phyloP scores from a whole-genome alignment of 2,797 vertebrate species.

The Hirundo rustica region DNA sequence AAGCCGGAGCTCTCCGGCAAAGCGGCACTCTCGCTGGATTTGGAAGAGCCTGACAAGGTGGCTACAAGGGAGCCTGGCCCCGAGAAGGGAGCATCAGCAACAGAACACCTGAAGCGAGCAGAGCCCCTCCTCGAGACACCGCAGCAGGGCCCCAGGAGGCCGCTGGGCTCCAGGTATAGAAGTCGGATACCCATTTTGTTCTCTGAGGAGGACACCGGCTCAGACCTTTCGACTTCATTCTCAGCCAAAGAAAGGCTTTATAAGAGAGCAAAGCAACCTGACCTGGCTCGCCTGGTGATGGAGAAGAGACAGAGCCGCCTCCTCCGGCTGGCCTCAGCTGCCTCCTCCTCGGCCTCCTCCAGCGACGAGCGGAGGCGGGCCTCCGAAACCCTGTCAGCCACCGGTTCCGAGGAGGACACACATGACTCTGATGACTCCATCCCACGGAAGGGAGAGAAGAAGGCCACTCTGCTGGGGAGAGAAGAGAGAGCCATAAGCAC shows the following conservation, averaged over 20 bases:
- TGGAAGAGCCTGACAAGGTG: slow-evolving; percentile 30
- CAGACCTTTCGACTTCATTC: slow-evolving; percentile 83
- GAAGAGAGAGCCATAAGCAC: slow-evolving; percentile 65
- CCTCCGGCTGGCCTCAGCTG: slow-evolving; percentile 83
- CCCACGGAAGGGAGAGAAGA: slow-evolving; percentile 68
- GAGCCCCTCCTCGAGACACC: neutral
- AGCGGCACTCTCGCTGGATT: neutral
- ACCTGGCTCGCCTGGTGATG: slow-evolving; percentile 86
- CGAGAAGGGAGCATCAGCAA: neutral
- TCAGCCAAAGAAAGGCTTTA: slow-evolving; percentile 83
- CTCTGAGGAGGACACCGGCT: slow-evolving; percentile 88
- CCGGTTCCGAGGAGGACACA: slow-evolving; percentile 91
- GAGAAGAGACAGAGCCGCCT: slow-evolving; percentile 88
- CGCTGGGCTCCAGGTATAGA: slow-evolving; percentile 69
- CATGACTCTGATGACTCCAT: slow-evolving; percentile 83
- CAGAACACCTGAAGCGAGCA: slow-evolving; percentile 38
- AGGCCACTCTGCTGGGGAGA: slow-evolving; percentile 6
- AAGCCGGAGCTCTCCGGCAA: neutral
- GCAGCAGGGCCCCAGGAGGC: slow-evolving; percentile 28
- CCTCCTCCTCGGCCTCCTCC: slow-evolving; percentile 88
- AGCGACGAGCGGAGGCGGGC: slow-evolving; percentile 84
- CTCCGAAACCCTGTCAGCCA: slow-evolving; percentile 87
- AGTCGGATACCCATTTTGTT: slow-evolving; percentile 92
- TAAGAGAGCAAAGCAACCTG: slow-evolving; percentile 82
- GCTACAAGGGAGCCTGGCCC: slow-evolving; percentile 13